Evolutionary conservation across 1,140 invertebrate species (phyloP), one percentile per base, ranked within the genome.

Genomic region (Liolophura sinensis): DNA sequence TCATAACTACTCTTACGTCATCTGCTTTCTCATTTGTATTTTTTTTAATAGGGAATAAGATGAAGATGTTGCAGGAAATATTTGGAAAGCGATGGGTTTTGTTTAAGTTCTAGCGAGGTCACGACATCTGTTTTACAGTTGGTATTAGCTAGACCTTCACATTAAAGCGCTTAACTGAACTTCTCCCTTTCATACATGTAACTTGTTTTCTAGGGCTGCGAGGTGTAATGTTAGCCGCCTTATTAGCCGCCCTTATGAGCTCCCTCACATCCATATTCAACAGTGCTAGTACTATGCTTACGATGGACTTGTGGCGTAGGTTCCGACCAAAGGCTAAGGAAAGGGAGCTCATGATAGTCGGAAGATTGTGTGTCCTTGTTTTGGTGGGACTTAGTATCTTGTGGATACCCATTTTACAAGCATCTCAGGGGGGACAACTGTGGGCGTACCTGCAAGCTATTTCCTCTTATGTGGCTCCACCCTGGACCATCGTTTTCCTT

Each of bases 211-310:
- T 50, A 75, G 81, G 80, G 58, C 62, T 87, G 9, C 72, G 80
- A 24, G 87, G 87, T 49, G 54, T 88, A 61, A 87, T 88, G 85
- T 60, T 87, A 58, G 85, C 87, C 4, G 87, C 87, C 9, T 82
- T 88, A 75, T 73, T 88, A 73, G 85, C 87, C 7, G 86, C 87
- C 20, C 71, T 88, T 11, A 87, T 88, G 86, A 86, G 85, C 51
- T 87, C 86, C 5, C 74, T 88, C 40, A 87, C 87, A 9, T 88
- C 87, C 11, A 86, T 88, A 49, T 87, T 88, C 74, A 88, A 88
- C 77, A 87, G 86, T 31, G 84, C 83, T 49, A 86, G 85, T n/a
- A 86, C 86, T 5, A 85, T 88, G 57, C 87, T 88, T 69, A 88
- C 87, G 0, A 85, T 88, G 60, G 87, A 88, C 71, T 84, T 88